Evolutionary conservation across 2,113 vertebrate genomes (phyloP).

Genomic region (Percina caprodes): DNA sequence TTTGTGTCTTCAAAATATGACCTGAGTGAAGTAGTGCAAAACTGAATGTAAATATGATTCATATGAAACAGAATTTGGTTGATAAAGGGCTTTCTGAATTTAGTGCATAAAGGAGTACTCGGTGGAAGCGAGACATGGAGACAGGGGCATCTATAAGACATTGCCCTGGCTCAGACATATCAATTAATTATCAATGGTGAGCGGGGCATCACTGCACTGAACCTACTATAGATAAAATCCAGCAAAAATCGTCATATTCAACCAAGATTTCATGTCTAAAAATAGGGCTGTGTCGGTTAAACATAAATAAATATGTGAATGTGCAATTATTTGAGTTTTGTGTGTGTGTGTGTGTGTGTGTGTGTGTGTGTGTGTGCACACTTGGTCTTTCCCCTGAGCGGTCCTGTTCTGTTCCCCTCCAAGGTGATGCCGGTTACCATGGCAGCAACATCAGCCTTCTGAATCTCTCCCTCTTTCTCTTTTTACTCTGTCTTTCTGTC

Average conservation of each 20-base stretch:
- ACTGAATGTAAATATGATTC: conserved; percentile 19
- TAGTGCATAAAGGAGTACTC: conserved; percentile 17
- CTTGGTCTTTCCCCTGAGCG: conserved; percentile 76
- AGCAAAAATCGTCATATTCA: conserved; percentile 29
- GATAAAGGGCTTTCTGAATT: background rate
- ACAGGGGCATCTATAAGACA: conserved; percentile 44
- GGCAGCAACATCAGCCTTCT: conserved; percentile 79
- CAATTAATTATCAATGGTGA: conserved; percentile 70
- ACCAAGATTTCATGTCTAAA: conserved; percentile 39
- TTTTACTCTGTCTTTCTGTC: conserved; percentile 31
- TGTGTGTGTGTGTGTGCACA: conserved; percentile 12
- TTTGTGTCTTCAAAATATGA: background rate
- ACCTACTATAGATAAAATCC: background rate
- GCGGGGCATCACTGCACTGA: conserved; percentile 22
- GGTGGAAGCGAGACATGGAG: background rate
- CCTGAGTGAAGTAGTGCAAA: conserved; percentile 13
- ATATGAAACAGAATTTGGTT: conserved; percentile 8
- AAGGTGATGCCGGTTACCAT: conserved; percentile 81
- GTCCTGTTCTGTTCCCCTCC: conserved; percentile 76
- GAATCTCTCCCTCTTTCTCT: conserved; percentile 56
- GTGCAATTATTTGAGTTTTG: conserved; percentile 55
- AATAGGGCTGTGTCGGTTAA: conserved; percentile 61
- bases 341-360: conserved; percentile 33
- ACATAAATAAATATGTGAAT: conserved; percentile 62
- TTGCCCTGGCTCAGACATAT: conserved; percentile 38